These are phyloP conservation scores for Ranitomeya variabilis DNA, from an alignment of 2,113 vertebrate genomes.

Conservation along the genomic window DNA sequence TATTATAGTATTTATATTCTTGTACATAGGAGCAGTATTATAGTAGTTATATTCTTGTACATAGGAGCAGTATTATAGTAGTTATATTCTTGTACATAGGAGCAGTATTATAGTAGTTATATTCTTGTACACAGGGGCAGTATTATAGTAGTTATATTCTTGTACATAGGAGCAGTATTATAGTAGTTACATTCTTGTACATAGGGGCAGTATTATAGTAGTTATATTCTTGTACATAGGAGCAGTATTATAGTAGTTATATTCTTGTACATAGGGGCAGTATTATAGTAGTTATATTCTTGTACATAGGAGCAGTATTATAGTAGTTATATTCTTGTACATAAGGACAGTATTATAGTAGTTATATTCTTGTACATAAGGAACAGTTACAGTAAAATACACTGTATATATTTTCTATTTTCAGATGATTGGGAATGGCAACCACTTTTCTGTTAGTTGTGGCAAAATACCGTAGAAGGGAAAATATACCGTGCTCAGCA, in stretches of 20 bases:
- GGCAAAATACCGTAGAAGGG: too few species aligned
- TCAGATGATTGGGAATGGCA: too few species aligned
- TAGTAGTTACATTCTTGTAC: slow-evolving; percentile 2
- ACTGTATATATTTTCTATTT: too few species aligned
- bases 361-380: not conserved
- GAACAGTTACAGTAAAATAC: too few species aligned
- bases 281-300: slow-evolving; percentile 22
- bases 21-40: too few species aligned
- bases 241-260: not conserved
- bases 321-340: slow-evolving; percentile 1
- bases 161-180: slow-evolving; percentile 6
- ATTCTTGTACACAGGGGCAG: not conserved
- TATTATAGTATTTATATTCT: too few species aligned
- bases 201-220: slow-evolving; percentile 7
- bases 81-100: too few species aligned
- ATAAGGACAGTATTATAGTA: not conserved
- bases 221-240: not conserved
- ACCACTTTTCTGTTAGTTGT: too few species aligned
- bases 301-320: slow-evolving; percentile 8
- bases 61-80: too few species aligned
- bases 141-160: slow-evolving; percentile 15
- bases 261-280: slow-evolving; percentile 3
- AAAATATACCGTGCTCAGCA: too few species aligned
- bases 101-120: slow-evolving; percentile 8
- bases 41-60: too few species aligned